Conservation (phyloP, 1,140 invertebrate species). For the Anagrus nilaparvatae region DNA sequence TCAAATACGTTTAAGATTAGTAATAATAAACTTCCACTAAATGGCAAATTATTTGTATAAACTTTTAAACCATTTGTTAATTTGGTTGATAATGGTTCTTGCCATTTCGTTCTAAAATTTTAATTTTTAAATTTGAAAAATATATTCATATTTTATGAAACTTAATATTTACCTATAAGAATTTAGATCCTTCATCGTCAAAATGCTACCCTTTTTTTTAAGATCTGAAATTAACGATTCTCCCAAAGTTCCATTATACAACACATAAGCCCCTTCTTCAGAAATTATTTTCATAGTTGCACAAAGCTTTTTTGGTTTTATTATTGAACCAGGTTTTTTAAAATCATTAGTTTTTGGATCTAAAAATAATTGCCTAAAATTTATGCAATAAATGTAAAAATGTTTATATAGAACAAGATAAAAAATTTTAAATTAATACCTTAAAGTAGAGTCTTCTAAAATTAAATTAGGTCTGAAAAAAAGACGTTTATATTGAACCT, state of each 20-base stretch:
- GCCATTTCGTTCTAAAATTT: slow-evolving; percentile 53
- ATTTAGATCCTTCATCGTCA: slow-evolving; percentile 61
- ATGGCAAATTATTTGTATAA: slow-evolving; percentile 65
- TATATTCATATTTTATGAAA: too few relatives aligned
- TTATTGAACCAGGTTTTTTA: slow-evolving; percentile 49
- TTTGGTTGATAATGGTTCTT: slow-evolving; percentile 48
- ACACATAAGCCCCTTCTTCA: slow-evolving; percentile 56
- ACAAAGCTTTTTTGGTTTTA: slow-evolving; percentile 59
- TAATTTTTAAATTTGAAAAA: too few relatives aligned
- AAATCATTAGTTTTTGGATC: slow-evolving; percentile 48
- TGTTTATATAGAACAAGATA: slow-evolving; percentile 7
- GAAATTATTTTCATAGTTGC: slow-evolving; percentile 61
- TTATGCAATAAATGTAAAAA: slow-evolving; percentile 15
- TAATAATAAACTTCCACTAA: slow-evolving; percentile 65
- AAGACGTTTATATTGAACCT: slow-evolving; percentile 52
- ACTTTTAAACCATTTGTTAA: slow-evolving; percentile 53
- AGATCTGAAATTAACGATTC: slow-evolving; percentile 63
- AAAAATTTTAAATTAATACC: slow-evolving; percentile 35
- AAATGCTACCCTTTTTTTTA: slow-evolving; percentile 56
- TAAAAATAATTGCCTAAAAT: slow-evolving; percentile 54
- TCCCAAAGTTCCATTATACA: slow-evolving; percentile 70
- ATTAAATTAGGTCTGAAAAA: slow-evolving; percentile 42
- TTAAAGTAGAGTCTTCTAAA: slow-evolving; percentile 49
- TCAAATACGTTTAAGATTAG: slow-evolving; percentile 79
- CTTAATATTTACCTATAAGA: slow-evolving; percentile 53